Evolutionary conservation across 1,140 invertebrate genomes (phyloP), one percentile per base, ranked within the genome.

Genomic region (Drosophila fuyamai): DNA sequence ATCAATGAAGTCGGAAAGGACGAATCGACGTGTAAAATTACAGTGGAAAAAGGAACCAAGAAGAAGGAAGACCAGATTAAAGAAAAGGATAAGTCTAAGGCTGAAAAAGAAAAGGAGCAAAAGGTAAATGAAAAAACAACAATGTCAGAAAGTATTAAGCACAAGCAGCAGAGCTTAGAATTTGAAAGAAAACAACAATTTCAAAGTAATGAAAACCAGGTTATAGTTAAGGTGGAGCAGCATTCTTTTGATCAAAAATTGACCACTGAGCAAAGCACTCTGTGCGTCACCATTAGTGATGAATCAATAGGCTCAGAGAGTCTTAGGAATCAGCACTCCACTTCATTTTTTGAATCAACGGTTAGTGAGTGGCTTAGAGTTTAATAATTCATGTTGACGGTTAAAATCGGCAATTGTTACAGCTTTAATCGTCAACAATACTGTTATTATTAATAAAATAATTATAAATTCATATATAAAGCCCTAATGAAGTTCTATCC

Each of bases 1-100:
- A 95, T 94, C 54, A 98, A 97, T 86, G 96, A 97, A 92, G 95
- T 95, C 75, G 97, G 97, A 53, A 95, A 96, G 91, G 96, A 96
- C 81, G 97, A 97, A 92, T 96, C 96, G 2, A 94, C 94, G 13
- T 96, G 96, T 32, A 94, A 95, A 85, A 93, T 98, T 23, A 95
- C 95, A 36, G 94, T 98, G 27, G 86, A 91, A 44, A 93, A 93
- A 55, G 79, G 80, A 54, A 71, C 78, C 50, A 90, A 86, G 9
- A 92, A 92, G 59, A 91, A 84, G 36, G 86, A 90, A 23, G 83
- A 86, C 35, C 75, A 80, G 55, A 73, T 79, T 16, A 62, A 66
- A 12, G 73, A 85, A 56, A 68, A 83, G 93, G 93, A 93, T 92
- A 92, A 93, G 29, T 46, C 51, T 16, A 68, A 81, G 46, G 48